Conservation (phyloP, 2,888 invertebrate species). For the Ophioninae sp. region DNA sequence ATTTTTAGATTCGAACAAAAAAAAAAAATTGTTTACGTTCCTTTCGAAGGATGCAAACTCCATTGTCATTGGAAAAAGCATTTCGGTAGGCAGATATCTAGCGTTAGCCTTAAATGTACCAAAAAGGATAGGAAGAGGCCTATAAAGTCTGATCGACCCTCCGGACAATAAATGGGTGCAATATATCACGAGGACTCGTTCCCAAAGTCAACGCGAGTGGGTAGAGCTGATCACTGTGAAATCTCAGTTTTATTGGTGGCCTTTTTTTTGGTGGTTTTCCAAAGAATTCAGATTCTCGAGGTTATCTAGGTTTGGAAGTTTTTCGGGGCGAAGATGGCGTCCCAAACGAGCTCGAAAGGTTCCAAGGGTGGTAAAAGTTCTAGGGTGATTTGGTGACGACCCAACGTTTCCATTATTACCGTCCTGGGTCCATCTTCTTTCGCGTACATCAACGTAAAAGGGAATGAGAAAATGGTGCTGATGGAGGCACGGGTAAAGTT, state of each 20-base stretch:
- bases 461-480: background rate
- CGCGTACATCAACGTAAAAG: constrained; percentile 10
- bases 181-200: background rate
- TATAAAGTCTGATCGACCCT: background rate
- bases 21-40: too few species aligned
- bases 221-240: background rate
- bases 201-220: background rate
- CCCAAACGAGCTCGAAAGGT: constrained; percentile 4
- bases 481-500: constrained; percentile 13
- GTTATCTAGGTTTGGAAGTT: background rate
- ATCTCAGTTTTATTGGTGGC: background rate
- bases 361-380: constrained; percentile 3
- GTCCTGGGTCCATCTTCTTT: constrained; percentile 1
- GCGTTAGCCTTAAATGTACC: background rate
- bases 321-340: constrained; percentile 29
- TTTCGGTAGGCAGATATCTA: background rate
- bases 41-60: too few species aligned
- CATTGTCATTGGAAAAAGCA: too few species aligned
- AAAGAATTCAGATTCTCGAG: constrained; percentile 41
- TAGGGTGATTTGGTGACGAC: constrained; percentile 11
- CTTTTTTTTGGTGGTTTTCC: background rate
- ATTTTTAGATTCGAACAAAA: too few species aligned
- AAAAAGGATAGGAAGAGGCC: background rate
- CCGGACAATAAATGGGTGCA: too few species aligned
- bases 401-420: constrained; percentile 53